Base-by-base conservation (phyloP, 64 coral and sea anemone species). In the Catalaphyllia jardinei region DNA sequence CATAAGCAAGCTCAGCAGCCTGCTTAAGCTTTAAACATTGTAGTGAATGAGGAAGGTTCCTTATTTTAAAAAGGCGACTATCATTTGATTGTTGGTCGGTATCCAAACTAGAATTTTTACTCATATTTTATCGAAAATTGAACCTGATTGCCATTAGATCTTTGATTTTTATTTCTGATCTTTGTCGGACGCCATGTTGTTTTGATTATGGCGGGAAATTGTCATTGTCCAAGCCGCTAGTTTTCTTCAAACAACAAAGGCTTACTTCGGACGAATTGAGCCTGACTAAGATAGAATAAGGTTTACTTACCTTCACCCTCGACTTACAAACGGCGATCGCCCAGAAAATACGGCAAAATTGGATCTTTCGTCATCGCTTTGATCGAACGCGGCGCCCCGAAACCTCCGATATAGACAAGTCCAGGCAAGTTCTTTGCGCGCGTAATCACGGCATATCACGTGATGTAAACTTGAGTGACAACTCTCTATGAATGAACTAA, bases 401-500 rank as follows among this genome's bases (percentile, higher is more conserved):
- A 46, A 46, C 42, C 28, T 61, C 3, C 42, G 12, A 13, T 80
- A 19, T 31, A 15, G 81, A 86, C 90, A 75, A 78, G 90, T 65
- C 83, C 29, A 25, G 80, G 69, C 90, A 87, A 29, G 83, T 73
- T 25, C 82, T 73, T 84, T 54, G n/a, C 90, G 90, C 90, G 90
- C 90, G 74, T 46, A 69, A 79, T 72, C 50, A 28, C 17, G 35
- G 2, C 20, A 31, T 31, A 27, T 92, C 90, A 92, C 90, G 83
- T 92, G 90, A 87, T 30, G 1, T 7, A 25, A 28, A 25, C 63
- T 39, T 92, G 90, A 92, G 75, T 92, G 90, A 92, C 83, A 87
- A 35, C n/a, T 71, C 27, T 60, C 57, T 62, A 92, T 92, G 90
- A 92, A 92, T 92, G 90, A 92, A 92, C 73, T 80, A 64, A 39